These are phyloP conservation scores for Galeruca laticollis DNA, from an alignment of 2,888 invertebrate species.

Conservation along the genomic window DNA sequence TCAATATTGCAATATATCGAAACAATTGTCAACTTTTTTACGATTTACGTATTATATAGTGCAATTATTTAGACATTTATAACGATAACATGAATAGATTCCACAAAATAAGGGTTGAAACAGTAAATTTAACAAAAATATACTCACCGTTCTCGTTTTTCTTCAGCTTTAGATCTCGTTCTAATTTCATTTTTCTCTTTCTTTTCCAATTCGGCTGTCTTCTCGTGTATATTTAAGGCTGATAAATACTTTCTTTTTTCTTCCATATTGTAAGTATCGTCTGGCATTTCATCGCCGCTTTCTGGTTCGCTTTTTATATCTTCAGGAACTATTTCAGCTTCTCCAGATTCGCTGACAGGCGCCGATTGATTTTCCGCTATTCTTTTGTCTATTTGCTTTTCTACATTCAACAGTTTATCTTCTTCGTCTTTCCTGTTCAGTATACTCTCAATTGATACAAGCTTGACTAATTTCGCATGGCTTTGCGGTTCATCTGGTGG, in stretches of 20 bases:
- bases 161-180: conserved; percentile 60
- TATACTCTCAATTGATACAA: conserved; percentile 53
- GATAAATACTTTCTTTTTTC: conserved; percentile 57
- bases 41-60: too few relatives aligned
- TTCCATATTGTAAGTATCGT: conserved; percentile 36
- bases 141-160: conserved; percentile 51
- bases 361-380: not conserved
- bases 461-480: conserved; percentile 50
- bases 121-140: too few relatives aligned
- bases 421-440: conserved; percentile 45
- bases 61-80: too few relatives aligned
- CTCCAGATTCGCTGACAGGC: not conserved
- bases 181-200: conserved; percentile 55
- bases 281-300: conserved; percentile 55
- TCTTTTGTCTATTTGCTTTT: conserved; percentile 1
- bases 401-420: conserved; percentile 17
- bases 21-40: too few relatives aligned
- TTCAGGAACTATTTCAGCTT: conserved; percentile 44
- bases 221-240: conserved; percentile 62
- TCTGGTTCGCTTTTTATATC: conserved; percentile 62
- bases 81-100: too few relatives aligned
- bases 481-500: conserved; percentile 25
- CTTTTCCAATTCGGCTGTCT: conserved; percentile 51
- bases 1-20: too few relatives aligned
- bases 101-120: too few relatives aligned